Conservation (phyloP, 2,888 invertebrate genomes). For the Caenorhabditis zanzibari region DNA sequence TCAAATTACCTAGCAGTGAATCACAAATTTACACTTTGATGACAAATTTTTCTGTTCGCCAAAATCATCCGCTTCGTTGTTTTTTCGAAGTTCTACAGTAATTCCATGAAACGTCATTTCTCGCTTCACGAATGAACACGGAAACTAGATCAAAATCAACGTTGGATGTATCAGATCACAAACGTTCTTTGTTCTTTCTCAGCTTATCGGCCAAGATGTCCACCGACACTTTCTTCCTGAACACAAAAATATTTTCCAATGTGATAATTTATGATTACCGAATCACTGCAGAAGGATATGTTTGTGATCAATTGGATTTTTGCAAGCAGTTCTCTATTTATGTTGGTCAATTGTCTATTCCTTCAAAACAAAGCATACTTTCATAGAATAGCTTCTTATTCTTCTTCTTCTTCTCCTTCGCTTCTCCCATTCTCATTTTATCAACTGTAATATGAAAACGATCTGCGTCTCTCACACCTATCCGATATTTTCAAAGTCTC, state of each 20-base stretch:
- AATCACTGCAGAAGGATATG: slow-evolving; percentile 3
- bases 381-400: slow-evolving; percentile 29
- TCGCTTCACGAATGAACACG: too few species aligned
- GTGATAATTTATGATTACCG: neutral
- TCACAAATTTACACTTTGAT: too few species aligned
- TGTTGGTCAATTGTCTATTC: slow-evolving; percentile 4
- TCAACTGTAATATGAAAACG: slow-evolving; percentile 34
- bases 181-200: neutral
- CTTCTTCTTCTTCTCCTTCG: neutral
- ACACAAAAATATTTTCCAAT: too few species aligned
- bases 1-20: neutral
- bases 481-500: slow-evolving; percentile 21
- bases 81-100: too few species aligned
- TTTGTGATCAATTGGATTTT: too few species aligned
- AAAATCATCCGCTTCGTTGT: too few species aligned
- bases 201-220: neutral
- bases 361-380: slow-evolving; percentile 36
- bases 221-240: too few species aligned
- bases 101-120: neutral
- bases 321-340: too few species aligned
- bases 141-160: too few species aligned
- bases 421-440: slow-evolving; percentile 5
- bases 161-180: neutral
- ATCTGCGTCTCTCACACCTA: slow-evolving; percentile 28
- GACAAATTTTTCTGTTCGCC: too few species aligned